Conservation (phyloP, 2,113 vertebrate species). For the Oreochromis spilurus region DNA sequence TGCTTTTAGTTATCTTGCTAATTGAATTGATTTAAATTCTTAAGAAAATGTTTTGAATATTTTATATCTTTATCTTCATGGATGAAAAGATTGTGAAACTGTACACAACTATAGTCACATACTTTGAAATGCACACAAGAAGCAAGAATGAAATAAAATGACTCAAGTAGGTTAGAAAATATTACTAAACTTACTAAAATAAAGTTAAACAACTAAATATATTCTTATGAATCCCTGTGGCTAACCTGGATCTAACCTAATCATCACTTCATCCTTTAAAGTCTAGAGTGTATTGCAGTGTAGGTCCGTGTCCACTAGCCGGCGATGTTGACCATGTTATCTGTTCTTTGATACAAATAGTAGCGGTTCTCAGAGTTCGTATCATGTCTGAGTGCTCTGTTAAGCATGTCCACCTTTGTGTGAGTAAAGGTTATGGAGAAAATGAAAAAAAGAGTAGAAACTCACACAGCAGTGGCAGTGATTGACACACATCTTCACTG, state of each 20-base stretch:
- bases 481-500: background rate
- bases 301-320: conserved; percentile 42
- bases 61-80: background rate
- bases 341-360: fast-evolving
- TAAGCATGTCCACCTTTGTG: background rate
- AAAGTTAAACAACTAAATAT: background rate
- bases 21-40: background rate
- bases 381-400: background rate
- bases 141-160: background rate
- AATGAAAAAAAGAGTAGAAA: background rate
- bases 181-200: background rate
- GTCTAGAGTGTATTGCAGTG: background rate
- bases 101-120: background rate
- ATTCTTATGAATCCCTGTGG: background rate
- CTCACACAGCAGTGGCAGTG: background rate
- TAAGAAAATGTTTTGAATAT: background rate
- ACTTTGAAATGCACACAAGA: background rate
- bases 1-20: background rate
- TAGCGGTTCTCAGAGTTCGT: background rate
- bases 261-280: background rate
- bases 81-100: background rate
- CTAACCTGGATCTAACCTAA: background rate
- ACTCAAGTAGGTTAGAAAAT: background rate
- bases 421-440: background rate
- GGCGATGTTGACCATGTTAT: conserved; percentile 32